Evolutionary conservation across 1,140 invertebrate genomes (phyloP).

Genomic region (Aphaenogaster rudis): DNA sequence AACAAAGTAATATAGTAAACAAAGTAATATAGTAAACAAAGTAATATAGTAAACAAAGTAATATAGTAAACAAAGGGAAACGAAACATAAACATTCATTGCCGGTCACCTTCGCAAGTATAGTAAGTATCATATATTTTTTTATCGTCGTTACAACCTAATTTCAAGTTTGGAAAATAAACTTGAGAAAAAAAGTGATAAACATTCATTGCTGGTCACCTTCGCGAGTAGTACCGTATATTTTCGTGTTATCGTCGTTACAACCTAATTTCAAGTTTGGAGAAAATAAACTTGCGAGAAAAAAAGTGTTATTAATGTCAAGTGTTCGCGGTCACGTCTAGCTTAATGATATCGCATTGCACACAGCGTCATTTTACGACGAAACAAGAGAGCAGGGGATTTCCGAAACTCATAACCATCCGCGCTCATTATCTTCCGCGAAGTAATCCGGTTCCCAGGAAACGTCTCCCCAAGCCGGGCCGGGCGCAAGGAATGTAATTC

Average conservation of each 20-base stretch:
- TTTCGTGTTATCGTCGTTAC: neutral
- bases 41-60: too few species aligned
- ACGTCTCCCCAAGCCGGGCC: neutral
- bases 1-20: too few species aligned
- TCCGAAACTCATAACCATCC: constrained; percentile 20
- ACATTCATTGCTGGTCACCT: neutral
- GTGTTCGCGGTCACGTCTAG: neutral
- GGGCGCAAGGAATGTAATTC: constrained; percentile 34
- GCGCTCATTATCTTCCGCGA: neutral
- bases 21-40: too few species aligned
- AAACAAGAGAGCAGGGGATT: neutral
- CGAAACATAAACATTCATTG: neutral
- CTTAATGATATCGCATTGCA: neutral
- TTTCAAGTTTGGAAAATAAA: neutral
- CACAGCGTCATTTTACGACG: neutral
- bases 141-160: neutral
- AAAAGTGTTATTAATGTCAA: neutral
- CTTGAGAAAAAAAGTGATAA: neutral
- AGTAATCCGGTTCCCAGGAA: constrained; percentile 28
- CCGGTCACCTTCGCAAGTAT: neutral
- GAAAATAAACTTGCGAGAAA: neutral
- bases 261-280: neutral
- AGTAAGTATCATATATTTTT: neutral
- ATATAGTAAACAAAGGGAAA: neutral
- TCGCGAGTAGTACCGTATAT: neutral